phyloP scores from a whole-genome alignment of 2,888 invertebrate genomes.

The Scaptomyza reducta region DNA sequence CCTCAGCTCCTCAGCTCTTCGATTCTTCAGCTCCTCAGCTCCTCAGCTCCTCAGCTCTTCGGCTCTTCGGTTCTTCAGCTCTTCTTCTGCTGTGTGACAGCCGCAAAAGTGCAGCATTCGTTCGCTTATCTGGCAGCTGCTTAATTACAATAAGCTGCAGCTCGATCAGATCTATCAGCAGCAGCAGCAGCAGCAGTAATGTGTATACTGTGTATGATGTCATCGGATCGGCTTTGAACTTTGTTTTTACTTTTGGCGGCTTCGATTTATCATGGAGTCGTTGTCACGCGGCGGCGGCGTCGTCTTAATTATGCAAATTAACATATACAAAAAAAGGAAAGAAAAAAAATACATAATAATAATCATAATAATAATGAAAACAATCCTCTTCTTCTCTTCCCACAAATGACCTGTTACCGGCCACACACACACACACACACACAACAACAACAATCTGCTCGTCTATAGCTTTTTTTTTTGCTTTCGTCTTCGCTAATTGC shows the following conservation, averaged over 20 bases:
- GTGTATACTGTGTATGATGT: slow-evolving; percentile 34
- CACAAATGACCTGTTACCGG: slow-evolving; percentile 56
- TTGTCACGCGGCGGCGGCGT: slow-evolving; percentile 60
- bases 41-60: neutral
- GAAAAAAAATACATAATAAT: slow-evolving; percentile 6
- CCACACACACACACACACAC: slow-evolving; percentile 7
- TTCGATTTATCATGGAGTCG: slow-evolving; percentile 67
- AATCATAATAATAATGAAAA: neutral
- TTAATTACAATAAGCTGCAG: slow-evolving; percentile 42
- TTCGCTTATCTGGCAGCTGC: slow-evolving; percentile 30
- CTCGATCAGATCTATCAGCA: slow-evolving; percentile 25
- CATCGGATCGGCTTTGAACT: slow-evolving; percentile 26
- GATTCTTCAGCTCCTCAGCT: neutral
- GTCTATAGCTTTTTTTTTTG: neutral
- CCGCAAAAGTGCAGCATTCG: no score
- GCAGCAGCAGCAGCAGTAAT: neutral
- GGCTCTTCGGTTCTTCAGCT: neutral
- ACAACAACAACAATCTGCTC: neutral
- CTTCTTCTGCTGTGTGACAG: no score
- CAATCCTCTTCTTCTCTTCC: slow-evolving; percentile 7
- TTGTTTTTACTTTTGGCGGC: slow-evolving; percentile 23
- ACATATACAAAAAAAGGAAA: slow-evolving; percentile 19
- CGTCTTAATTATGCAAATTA: slow-evolving; percentile 77
- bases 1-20: no score
- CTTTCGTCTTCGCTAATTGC: slow-evolving; percentile 55